These are phyloP conservation scores for Rhyacichthys aspro DNA, from an alignment of 2,797 vertebrate species.

Conservation along the genomic window DNA sequence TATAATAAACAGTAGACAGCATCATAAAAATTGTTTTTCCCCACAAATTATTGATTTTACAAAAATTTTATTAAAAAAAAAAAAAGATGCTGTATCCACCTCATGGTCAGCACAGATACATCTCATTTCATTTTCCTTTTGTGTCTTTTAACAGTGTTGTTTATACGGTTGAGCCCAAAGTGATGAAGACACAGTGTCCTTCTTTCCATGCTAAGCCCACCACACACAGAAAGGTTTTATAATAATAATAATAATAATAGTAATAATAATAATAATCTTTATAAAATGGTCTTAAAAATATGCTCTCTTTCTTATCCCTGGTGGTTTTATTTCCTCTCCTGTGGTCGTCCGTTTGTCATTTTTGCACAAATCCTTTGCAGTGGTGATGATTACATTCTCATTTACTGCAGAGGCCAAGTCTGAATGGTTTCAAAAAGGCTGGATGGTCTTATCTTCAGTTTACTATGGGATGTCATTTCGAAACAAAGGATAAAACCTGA, in stretches of 20 bases:
- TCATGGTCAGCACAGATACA: no score
- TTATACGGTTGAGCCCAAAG: no score
- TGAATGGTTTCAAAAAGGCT: slow-evolving; percentile 18
- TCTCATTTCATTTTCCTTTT: slow-evolving; percentile 49
- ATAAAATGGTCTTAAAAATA: no score
- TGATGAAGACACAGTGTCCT: slow-evolving; percentile 28
- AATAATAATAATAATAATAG: no score
- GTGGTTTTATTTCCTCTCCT: slow-evolving; percentile 21
- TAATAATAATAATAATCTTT: slow-evolving; percentile 50
- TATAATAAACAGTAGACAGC: no score
- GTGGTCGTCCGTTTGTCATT: slow-evolving; percentile 44
- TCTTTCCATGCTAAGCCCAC: slow-evolving; percentile 33
- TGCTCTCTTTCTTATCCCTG: slow-evolving; percentile 49
- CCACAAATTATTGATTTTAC: no score
- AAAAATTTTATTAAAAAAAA: no score
- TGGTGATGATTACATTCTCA: slow-evolving; percentile 8
- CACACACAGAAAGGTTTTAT: slow-evolving; percentile 62
- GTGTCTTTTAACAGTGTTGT: slow-evolving; percentile 57
- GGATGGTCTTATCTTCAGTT: background rate
- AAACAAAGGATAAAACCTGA: background rate
- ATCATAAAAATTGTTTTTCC: no score
- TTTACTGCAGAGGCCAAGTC: slow-evolving; percentile 19
- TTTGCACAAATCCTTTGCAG: slow-evolving; percentile 18
- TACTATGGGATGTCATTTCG: slow-evolving; percentile 2
- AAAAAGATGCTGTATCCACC: no score